phyloP scores from a whole-genome alignment of 2,113 vertebrate species.

The Hippopotamus amphibius region DNA sequence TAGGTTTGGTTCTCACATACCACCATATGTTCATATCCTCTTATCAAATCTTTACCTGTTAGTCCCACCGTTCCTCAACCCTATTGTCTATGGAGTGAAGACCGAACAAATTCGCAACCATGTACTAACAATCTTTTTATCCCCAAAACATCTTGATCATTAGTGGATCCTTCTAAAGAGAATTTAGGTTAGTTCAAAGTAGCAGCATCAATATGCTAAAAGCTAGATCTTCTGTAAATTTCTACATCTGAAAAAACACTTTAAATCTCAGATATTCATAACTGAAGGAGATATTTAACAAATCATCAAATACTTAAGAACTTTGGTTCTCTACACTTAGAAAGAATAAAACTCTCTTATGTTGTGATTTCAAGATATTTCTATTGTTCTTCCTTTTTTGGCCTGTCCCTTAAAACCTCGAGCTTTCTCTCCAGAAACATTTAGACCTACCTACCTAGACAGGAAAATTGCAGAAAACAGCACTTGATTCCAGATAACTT shows the following conservation, averaged over 20 bases:
- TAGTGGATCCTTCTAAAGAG: rapidly evolving
- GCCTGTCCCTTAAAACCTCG: not conserved
- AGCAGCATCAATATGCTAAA: not conserved
- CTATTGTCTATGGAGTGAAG: conserved; percentile 71
- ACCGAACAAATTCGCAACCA: conserved; percentile 67
- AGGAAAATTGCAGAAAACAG: not conserved
- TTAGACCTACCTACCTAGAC: not conserved
- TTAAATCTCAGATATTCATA: not conserved
- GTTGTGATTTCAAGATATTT: not conserved
- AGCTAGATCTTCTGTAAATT: not conserved
- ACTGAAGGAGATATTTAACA: not conserved
- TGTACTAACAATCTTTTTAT: not conserved
- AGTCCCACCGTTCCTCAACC: conserved; percentile 74
- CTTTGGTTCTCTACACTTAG: not conserved
- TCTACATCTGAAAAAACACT: not conserved
- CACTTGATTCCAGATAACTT: not conserved
- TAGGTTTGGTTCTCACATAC: conserved; percentile 65
- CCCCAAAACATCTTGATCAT: not conserved
- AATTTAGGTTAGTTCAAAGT: not conserved
- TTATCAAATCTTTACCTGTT: conserved; percentile 70
- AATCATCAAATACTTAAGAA: not conserved
- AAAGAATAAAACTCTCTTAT: not conserved
- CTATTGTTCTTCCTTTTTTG: not conserved
- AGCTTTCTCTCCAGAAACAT: rapidly evolving
- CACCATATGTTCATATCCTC: conserved; percentile 61